A percentile compares a stretch with the other conserved stretches of the same genome.
Evolutionary conservation across 2,888 invertebrate species (phyloP).

Genomic region (Chymomyza caudatula): DNA sequence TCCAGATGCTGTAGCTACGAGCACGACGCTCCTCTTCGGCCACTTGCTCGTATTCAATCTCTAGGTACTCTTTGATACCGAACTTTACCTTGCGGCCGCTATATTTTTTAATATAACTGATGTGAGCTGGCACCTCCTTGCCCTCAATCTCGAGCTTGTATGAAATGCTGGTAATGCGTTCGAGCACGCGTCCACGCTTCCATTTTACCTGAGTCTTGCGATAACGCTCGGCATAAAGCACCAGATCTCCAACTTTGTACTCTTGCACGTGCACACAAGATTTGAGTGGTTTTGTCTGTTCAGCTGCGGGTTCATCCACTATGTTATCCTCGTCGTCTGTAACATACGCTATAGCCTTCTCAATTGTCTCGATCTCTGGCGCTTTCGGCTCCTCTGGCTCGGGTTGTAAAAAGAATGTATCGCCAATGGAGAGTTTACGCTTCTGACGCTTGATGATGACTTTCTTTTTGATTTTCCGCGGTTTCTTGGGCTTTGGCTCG

Average conservation of each 20-base stretch:
- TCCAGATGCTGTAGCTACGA: constrained; percentile 77
- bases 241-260: constrained; percentile 74
- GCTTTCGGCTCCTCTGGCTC: constrained; percentile 56
- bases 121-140: constrained; percentile 75
- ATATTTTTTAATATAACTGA: constrained; percentile 76
- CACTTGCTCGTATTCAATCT: constrained; percentile 77
- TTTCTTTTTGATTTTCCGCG: constrained; percentile 74
- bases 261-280: constrained; percentile 74
- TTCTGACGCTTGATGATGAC: constrained; percentile 76
- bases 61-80: constrained; percentile 76
- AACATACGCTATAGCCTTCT: constrained; percentile 73
- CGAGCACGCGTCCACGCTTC: constrained; percentile 73
- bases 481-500: constrained; percentile 53
- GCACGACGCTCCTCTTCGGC: constrained; percentile 73
- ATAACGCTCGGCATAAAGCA: constrained; percentile 76
- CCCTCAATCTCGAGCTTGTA: constrained; percentile 76
- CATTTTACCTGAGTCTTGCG: constrained; percentile 75
- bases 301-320: constrained; percentile 36
- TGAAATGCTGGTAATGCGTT: constrained; percentile 77
- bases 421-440: constrained; percentile 74
- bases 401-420: constrained; percentile 66
- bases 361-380: constrained; percentile 73
- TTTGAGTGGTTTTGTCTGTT: constrained; percentile 58
- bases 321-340: constrained; percentile 56
- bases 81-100: constrained; percentile 76